These are phyloP conservation scores for Eristalis pertinax DNA, from an alignment of 2,888 invertebrate species.

Conservation along the genomic window DNA sequence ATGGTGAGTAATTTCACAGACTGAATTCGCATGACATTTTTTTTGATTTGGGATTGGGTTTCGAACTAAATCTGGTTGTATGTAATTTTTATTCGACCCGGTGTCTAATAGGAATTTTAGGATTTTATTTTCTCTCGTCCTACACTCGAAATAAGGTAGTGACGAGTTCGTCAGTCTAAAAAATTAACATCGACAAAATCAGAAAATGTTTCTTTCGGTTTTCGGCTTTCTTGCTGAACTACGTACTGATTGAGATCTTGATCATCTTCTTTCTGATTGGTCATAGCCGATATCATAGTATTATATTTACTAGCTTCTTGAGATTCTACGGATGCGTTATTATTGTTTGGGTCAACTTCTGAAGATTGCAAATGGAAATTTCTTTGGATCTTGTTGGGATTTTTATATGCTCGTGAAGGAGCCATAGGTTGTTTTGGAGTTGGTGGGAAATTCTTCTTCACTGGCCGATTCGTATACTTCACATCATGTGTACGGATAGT, in stretches of 20 bases:
- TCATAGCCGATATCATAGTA: conserved; percentile 26
- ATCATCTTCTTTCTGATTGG: neutral
- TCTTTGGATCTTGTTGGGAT: conserved; percentile 34
- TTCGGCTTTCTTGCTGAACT: neutral
- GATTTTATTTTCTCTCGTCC: no score
- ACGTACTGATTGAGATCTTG: conserved; percentile 15
- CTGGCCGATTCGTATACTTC: conserved; percentile 52
- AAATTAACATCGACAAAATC: no score
- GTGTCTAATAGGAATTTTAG: no score
- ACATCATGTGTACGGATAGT: conserved; percentile 11
- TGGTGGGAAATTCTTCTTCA: conserved; percentile 39
- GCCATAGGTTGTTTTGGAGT: conserved; percentile 18
- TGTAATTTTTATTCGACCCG: no score
- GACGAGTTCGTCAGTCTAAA: no score
- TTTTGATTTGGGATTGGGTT: no score
- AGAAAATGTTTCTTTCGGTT: no score
- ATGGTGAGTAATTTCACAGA: no score
- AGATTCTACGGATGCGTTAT: neutral
- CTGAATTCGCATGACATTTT: neutral
- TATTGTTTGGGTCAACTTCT: conserved; percentile 6
- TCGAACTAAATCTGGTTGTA: no score
- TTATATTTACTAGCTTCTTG: conserved; percentile 18
- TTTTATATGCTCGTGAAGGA: conserved; percentile 1
- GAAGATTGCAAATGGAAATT: conserved; percentile 42
- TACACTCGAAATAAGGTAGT: no score